These are phyloP conservation scores for Helostoma temminkii DNA, from an alignment of 2,797 vertebrate species.

Conservation along the genomic window DNA sequence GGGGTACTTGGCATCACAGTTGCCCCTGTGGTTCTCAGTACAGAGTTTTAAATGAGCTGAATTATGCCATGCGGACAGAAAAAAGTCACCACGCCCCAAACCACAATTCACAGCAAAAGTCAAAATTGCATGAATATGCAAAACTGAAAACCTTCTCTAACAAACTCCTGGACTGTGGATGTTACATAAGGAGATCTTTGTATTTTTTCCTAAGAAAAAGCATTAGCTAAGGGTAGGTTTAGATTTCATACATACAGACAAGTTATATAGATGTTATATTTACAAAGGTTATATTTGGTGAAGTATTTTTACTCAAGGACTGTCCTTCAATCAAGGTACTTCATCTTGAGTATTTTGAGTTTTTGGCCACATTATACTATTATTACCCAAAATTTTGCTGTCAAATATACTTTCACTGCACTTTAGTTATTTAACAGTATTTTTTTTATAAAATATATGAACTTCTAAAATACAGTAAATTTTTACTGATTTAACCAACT, in stretches of 20 bases:
- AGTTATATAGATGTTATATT: background rate
- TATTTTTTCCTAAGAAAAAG: slow-evolving; percentile 1
- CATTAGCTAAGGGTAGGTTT: slow-evolving; percentile 1
- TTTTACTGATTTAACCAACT: background rate
- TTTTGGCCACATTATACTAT: too few species aligned
- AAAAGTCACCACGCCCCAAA: slow-evolving; percentile 43
- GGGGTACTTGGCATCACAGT: slow-evolving; percentile 58
- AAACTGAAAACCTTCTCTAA: slow-evolving; percentile 19
- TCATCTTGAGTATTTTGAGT: background rate
- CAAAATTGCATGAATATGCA: slow-evolving; percentile 47
- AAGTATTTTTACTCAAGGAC: too few species aligned
- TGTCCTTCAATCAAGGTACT: too few species aligned
- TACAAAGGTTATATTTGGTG: too few species aligned
- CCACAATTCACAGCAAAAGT: slow-evolving; percentile 48
- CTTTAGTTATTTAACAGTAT: too few species aligned
- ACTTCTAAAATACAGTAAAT: too few species aligned
- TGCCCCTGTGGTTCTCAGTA: slow-evolving; percentile 51
- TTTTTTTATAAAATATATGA: too few species aligned
- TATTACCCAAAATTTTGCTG: too few species aligned
- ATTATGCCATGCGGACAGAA: slow-evolving; percentile 70
- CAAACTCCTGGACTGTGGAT: slow-evolving; percentile 11
- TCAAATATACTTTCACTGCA: too few species aligned
- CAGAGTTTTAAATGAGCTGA: slow-evolving; percentile 56
- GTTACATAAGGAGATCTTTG: slow-evolving; percentile 26
- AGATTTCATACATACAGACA: slow-evolving; percentile 12